Percentiles rank a stretch among this genome's conserved stretches.
These are phyloP conservation scores for Zaprionus nigranus DNA, from an alignment of 1,140 invertebrate genomes.

Conservation along the genomic window DNA sequence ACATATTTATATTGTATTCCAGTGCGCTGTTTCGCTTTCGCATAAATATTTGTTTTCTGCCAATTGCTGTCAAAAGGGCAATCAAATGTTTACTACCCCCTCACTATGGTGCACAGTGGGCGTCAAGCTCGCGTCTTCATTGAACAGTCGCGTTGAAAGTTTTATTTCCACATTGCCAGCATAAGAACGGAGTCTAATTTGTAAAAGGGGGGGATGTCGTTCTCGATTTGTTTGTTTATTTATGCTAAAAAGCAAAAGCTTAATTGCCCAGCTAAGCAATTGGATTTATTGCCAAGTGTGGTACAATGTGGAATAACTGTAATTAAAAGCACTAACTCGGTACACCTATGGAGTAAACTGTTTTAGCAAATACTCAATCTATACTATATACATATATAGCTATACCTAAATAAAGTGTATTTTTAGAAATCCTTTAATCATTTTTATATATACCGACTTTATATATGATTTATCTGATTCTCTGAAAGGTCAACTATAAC, in stretches of 20 bases:
- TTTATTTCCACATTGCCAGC: slow-evolving; percentile 14
- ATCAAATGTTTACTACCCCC: slow-evolving; percentile 25
- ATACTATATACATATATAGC: no score
- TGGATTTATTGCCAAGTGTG: background rate
- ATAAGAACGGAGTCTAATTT: background rate
- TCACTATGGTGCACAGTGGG: slow-evolving; percentile 5
- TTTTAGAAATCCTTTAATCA: no score
- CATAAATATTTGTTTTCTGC: slow-evolving; percentile 20
- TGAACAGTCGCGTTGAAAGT: slow-evolving; percentile 23
- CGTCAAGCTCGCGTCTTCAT: slow-evolving; percentile 10
- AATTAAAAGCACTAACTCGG: no score
- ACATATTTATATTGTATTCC: slow-evolving; percentile 4
- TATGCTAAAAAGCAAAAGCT: background rate
- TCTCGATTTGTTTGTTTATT: background rate
- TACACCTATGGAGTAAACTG: no score
- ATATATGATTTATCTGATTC: no score
- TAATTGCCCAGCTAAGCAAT: background rate
- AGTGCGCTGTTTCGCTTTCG: background rate
- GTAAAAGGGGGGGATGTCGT: background rate
- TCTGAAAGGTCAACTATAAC: no score
- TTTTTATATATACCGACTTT: no score
- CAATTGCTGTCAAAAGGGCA: slow-evolving; percentile 15
- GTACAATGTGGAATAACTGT: background rate
- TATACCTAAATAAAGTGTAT: no score
- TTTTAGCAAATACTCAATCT: no score